Evolutionary conservation across 2,797 vertebrate genomes (phyloP).

Genomic region (Dicrostonyx torquatus): DNA sequence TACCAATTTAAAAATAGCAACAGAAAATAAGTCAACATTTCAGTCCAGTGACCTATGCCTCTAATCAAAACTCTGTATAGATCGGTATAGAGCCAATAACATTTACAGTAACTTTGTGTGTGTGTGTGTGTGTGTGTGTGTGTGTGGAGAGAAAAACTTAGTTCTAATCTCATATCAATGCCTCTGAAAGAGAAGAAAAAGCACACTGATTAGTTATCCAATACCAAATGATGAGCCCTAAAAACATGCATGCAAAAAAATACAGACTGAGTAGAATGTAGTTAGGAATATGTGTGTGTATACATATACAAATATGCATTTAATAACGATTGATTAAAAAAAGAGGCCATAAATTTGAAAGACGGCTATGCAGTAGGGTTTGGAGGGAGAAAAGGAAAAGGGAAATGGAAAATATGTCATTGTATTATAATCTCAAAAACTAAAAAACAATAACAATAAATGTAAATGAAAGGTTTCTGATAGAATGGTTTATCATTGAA

Average conservation of each 20-base stretch:
- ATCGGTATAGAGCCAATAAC: background rate
- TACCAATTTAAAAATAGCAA: background rate
- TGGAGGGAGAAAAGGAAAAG: background rate
- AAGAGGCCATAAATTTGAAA: background rate
- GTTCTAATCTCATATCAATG: background rate
- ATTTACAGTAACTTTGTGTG: background rate
- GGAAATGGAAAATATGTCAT: background rate
- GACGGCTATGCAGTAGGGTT: background rate
- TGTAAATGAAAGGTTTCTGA: background rate
- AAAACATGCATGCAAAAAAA: background rate
- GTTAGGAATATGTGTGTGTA: background rate
- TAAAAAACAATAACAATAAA: background rate
- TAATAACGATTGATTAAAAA: background rate
- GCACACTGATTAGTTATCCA: background rate
- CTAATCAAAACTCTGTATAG: background rate
- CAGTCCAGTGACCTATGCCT: background rate
- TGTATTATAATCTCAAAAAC: background rate
- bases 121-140: fast-evolving
- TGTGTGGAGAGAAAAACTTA: background rate
- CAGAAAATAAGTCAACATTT: background rate
- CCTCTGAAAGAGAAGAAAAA: background rate
- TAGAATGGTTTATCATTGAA: background rate
- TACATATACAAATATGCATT: background rate
- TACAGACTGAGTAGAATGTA: background rate
- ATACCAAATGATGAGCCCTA: background rate